phyloP scores from a whole-genome alignment of 2,888 invertebrate species.

The Peribatodes rhomboidaria region DNA sequence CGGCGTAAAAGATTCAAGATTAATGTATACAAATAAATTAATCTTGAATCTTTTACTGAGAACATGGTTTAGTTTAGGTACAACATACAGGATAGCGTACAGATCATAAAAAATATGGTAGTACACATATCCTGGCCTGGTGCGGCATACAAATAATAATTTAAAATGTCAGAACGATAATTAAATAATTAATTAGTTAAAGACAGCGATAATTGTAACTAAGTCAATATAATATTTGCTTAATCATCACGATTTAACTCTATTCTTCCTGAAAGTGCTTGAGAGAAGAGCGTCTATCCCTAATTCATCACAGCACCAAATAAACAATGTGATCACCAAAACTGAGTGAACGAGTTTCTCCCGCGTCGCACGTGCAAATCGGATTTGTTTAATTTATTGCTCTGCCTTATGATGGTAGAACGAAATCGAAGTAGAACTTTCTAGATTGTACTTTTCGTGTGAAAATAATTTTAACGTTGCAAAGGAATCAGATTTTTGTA shows the following conservation, averaged over 20 bases:
- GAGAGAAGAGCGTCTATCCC: background rate
- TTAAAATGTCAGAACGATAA: too few species aligned
- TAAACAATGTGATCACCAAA: slow-evolving; percentile 71
- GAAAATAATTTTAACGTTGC: background rate
- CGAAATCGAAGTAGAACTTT: slow-evolving; percentile 27
- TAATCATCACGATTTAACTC: background rate
- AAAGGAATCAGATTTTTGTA: background rate
- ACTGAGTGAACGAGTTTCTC: slow-evolving; percentile 65
- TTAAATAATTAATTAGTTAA: too few species aligned
- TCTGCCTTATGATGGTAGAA: slow-evolving; percentile 54
- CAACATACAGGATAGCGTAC: too few species aligned
- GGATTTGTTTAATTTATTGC: slow-evolving; percentile 85
- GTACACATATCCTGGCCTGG: too few species aligned
- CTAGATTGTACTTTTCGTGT: background rate
- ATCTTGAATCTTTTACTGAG: too few species aligned
- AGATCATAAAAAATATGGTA: too few species aligned
- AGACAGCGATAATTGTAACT: too few species aligned
- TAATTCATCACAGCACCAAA: slow-evolving; percentile 36
- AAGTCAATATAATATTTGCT: too few species aligned
- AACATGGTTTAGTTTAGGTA: too few species aligned
- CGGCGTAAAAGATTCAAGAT: too few species aligned
- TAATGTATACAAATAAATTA: too few species aligned
- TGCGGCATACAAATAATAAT: too few species aligned
- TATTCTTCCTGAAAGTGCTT: background rate
- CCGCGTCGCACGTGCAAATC: slow-evolving; percentile 81